phyloP scores from a whole-genome alignment of 2,888 invertebrate species.

The Coelopa pilipes region DNA sequence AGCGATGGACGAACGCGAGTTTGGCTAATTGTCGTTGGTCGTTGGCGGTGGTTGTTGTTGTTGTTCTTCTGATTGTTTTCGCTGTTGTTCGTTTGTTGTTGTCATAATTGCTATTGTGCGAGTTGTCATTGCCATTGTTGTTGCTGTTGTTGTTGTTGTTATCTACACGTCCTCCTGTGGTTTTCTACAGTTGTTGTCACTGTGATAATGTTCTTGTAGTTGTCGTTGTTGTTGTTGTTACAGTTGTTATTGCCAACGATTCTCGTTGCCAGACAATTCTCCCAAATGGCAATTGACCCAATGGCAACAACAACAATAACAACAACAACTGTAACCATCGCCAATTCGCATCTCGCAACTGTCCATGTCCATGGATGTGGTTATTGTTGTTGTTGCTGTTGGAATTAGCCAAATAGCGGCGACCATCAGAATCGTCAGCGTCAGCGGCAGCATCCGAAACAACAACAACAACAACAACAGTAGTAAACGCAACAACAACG shows the following conservation, averaged over 20 bases:
- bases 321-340: constrained; percentile 22
- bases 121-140: no score
- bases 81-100: no score
- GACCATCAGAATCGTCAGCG: background rate
- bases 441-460: constrained; percentile 2
- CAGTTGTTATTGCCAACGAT: background rate
- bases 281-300: constrained; percentile 19
- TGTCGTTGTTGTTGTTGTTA: no score
- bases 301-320: constrained; percentile 23
- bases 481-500: background rate
- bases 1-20: background rate
- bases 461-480: constrained; percentile 32
- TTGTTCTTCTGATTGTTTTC: no score
- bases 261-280: constrained; percentile 4
- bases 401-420: no score
- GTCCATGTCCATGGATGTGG: no score
- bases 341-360: background rate
- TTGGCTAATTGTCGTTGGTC: constrained; percentile 20
- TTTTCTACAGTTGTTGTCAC: no score
- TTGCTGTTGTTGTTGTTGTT: no score
- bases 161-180: no score
- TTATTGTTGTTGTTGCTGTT: no score
- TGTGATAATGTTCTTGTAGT: no score
- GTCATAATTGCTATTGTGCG: no score
- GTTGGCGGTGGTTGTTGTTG: constrained; percentile 15